Evolutionary conservation across 2,888 invertebrate species (phyloP).

Genomic region (Temnothorax rugatulus): DNA sequence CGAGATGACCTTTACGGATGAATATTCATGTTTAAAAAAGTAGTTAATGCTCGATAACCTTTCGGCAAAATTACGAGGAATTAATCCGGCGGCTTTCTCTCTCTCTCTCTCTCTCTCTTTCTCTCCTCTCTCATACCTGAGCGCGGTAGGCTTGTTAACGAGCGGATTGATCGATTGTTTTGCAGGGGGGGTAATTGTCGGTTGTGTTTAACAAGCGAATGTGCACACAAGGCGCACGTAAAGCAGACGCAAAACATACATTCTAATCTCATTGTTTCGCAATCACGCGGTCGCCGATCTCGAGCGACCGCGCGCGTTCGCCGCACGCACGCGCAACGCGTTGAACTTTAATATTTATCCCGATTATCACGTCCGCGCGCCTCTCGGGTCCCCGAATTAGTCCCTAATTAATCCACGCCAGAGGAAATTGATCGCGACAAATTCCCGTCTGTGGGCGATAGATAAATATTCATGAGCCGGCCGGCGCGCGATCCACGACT

Average conservation of each 20-base stretch:
- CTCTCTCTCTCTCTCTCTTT: background rate
- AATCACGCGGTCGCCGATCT: constrained; percentile 18
- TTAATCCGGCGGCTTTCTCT: constrained; percentile 13
- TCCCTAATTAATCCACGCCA: constrained; percentile 21
- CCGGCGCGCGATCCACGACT: background rate
- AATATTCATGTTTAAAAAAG: constrained; percentile 16
- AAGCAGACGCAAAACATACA: background rate
- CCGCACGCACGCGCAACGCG: background rate
- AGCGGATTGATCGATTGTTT: constrained; percentile 39
- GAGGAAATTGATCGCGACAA: constrained; percentile 1
- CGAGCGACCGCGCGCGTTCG: too few relatives aligned
- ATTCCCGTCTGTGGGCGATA: constrained; percentile 1
- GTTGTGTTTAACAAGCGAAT: constrained; percentile 36
- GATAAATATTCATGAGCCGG: constrained; percentile 31
- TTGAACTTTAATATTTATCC: constrained; percentile 1
- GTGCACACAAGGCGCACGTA: background rate
- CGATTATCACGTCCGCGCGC: background rate
- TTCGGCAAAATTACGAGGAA: constrained; percentile 25
- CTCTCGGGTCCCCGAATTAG: constrained; percentile 3
- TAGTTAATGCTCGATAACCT: constrained; percentile 27
- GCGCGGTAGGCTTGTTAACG: constrained; percentile 35
- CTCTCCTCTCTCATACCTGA: background rate
- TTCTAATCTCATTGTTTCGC: constrained; percentile 37
- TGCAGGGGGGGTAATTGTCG: constrained; percentile 31
- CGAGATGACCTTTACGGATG: constrained; percentile 29